Base-by-base conservation (phyloP, 2,888 invertebrate genomes). In the Rapana venosa region DNA sequence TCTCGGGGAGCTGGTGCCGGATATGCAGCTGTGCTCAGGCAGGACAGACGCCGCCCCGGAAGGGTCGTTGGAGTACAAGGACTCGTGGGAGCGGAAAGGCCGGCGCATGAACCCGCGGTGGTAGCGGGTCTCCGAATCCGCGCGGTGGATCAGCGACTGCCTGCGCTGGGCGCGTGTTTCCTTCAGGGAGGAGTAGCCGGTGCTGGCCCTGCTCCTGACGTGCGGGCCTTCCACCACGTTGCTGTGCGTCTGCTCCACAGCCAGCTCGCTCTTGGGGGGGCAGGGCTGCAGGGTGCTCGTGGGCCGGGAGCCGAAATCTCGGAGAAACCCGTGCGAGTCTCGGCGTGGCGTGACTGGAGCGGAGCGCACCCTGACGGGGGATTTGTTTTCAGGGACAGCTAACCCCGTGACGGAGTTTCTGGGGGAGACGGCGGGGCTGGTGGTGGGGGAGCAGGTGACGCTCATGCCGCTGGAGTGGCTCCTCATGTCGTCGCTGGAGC, bases 91-190 rank as follows among this genome's bases (percentile, higher is more conserved):
- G 74, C 89, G 89, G 85, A 89, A 89, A 6, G 89, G 89, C 32
- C 89, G 66, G 32, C 89, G 89, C 56, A 85, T 84, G 85, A 89
- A 89, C 1, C 85, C 85, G 2, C 58, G 35, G 47, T 77, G 35
- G 30, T 86, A 86, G 15, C 79, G 30, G 20, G 58, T n/a, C 0
- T 87, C 89, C 4, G 81, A 26, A 8, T 87, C 85, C 58, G 92
- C 61, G 8, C 88, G 86, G 90, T 94, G 94, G 90, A 94, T 93
- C 35, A 95, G 90, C 0, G 94, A 95, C 88, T 95, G 95, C 88
- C 94, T 94, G n/a, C 95, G 90, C 47, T 94, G 89, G 15, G 94
- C 94, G 90, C 95, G 94, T 4, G 95, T 92, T 90, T 95, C 94
- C 22, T 93, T 90, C 47, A 95, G 89, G 1, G 95, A 95, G 22